Evolutionary conservation across 2,113 vertebrate species (phyloP), one percentile per base, ranked within the genome.

Genomic region (Rhadina sibilatrix): DNA sequence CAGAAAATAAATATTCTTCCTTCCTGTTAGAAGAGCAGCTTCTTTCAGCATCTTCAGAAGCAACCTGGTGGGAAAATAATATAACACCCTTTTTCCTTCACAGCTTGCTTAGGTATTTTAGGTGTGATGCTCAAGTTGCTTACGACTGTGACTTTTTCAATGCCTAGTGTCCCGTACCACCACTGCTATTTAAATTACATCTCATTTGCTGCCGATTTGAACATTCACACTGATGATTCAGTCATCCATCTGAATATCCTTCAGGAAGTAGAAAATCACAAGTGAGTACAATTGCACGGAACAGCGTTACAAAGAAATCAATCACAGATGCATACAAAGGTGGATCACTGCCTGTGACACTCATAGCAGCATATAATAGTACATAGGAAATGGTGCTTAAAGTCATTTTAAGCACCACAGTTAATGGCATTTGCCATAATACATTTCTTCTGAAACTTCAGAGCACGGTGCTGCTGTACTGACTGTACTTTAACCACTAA

Each of bases 11-110:
- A 68, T 49, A 23, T 46, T 78, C 75, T 81, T 84, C 23, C 46
- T 75, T 92, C n/a, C 65, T 84, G 22, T 70, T 80, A 91, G 49
- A 91, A 94, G 76, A 87, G 65, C 35, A 53, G 44, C 37, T 93
- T 11, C 17, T 89, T 89, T 84, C 84, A 89, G 31, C 27, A 49
- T 61, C 57, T 87, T 91, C 77, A 87, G 77, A 82, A 92, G 66
- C 66, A 94, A 69, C 49, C 77, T 82, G 49, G 30, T 28, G 77
- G 93, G 66, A 95, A 89, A 93, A 95, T 93, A 96, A 89, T 76
- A 20, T 37, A 84, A 82, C 69, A 89, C 24, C 6, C 28, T 66
- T 94, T 91, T 91, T 63, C 37, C 57, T 89, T 96, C 93, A 61
- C 94, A 96, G 53, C 66, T 94, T 91, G 87, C 57, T 75, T 42